A percentile compares a stretch with the other conserved stretches of the same genome.
Conservation (phyloP, 1,140 invertebrate genomes). For the Pararge aegeria region DNA sequence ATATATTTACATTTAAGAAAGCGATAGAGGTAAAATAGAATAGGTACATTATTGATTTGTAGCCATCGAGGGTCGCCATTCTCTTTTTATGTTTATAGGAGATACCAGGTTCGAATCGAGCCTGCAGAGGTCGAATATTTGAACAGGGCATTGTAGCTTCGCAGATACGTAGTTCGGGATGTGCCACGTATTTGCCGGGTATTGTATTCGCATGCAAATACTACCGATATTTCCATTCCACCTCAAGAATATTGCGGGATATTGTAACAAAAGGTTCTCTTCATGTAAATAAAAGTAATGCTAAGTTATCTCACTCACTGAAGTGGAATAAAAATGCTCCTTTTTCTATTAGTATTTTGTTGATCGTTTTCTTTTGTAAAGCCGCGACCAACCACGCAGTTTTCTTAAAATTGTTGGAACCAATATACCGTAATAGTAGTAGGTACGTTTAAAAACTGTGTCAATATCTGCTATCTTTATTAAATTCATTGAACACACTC, state of each 20-base stretch:
- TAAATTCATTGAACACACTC: too few species aligned
- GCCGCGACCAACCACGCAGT: too few species aligned
- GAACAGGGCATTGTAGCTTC: constrained; percentile 35
- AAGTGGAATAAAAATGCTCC: neutral
- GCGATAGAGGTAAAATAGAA: neutral
- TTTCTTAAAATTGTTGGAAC: too few species aligned
- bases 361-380: neutral
- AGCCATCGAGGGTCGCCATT: neutral
- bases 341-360: neutral
- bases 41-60: constrained; percentile 18
- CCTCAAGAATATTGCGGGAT: constrained; percentile 26
- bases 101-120: constrained; percentile 20
- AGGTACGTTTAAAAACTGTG: too few species aligned
- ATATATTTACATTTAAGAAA: neutral
- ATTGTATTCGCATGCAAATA: constrained; percentile 45
- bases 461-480: too few species aligned
- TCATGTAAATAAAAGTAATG: constrained; percentile 8
- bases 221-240: constrained; percentile 41
- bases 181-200: constrained; percentile 31
- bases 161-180: constrained; percentile 31
- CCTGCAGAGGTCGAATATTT: constrained; percentile 32
- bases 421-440: too few species aligned
- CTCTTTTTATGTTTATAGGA: constrained; percentile 21
- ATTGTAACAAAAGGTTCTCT: constrained; percentile 20
- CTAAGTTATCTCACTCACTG: neutral